phyloP scores from a whole-genome alignment of 2,797 vertebrate species.

The Loriculus beryllinus region DNA sequence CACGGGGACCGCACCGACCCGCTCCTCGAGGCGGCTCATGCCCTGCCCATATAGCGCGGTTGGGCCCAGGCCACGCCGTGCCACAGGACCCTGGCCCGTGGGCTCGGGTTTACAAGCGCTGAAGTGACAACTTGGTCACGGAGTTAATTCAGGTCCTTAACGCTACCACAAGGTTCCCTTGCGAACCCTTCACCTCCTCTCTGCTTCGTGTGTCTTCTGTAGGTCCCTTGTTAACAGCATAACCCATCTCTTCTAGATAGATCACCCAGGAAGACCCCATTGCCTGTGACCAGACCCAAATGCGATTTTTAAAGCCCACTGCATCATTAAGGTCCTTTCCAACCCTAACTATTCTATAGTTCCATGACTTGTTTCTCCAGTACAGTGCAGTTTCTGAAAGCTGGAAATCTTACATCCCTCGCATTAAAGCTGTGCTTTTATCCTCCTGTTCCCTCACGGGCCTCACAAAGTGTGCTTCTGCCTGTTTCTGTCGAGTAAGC shows the following conservation, averaged over 20 bases:
- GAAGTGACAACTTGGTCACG: rapidly evolving
- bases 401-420: neutral
- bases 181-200: rapidly evolving
- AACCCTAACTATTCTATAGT: no score
- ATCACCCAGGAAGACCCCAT: rapidly evolving
- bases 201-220: rapidly evolving
- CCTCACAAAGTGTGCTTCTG: neutral
- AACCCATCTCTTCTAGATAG: rapidly evolving
- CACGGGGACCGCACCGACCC: neutral
- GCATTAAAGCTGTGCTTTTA: rapidly evolving
- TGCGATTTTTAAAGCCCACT: neutral
- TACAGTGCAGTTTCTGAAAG: neutral
- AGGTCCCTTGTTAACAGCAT: neutral
- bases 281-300: neutral
- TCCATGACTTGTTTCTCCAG: rapidly evolving
- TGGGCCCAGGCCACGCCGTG: neutral
- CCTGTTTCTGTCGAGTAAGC: neutral
- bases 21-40: neutral
- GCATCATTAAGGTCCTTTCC: no score
- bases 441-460: neutral
- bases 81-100: rapidly evolving
- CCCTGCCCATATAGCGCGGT: neutral
- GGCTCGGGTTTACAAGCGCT: neutral
- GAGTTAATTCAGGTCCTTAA: rapidly evolving
- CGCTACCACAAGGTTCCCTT: neutral